phyloP scores from a whole-genome alignment of 2,797 vertebrate genomes.

The Eulemur mongoz region DNA sequence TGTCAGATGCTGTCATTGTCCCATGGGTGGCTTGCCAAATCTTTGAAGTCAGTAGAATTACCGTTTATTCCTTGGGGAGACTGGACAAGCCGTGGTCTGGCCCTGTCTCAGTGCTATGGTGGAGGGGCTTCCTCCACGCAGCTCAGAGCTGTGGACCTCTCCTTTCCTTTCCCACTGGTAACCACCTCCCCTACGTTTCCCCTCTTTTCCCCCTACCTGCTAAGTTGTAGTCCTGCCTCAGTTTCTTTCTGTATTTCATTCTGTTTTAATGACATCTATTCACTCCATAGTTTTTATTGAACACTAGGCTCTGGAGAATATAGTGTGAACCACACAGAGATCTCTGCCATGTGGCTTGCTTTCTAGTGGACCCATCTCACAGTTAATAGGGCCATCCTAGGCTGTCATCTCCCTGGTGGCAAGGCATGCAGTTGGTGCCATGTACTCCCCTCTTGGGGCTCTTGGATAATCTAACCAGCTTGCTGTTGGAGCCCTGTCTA shows the following conservation, averaged over 20 bases:
- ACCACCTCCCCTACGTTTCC: neutral
- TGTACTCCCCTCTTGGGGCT: neutral
- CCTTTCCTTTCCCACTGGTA: neutral
- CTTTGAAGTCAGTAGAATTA: neutral
- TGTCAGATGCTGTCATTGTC: neutral
- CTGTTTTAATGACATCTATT: neutral
- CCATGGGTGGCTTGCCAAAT: neutral
- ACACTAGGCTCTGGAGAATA: neutral
- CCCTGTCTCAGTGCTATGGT: accelerated
- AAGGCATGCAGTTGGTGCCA: neutral
- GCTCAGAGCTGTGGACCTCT: neutral
- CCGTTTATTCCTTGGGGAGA: neutral
- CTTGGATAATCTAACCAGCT: too few species aligned
- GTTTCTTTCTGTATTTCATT: neutral
- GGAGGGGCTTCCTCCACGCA: neutral
- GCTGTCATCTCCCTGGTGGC: neutral
- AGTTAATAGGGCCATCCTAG: neutral
- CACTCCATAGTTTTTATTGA: neutral
- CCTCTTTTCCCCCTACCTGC: neutral
- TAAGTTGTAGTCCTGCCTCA: neutral
- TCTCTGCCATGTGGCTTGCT: neutral
- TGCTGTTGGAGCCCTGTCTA: neutral
- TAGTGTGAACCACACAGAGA: neutral
- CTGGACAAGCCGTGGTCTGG: neutral
- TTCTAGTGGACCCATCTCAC: neutral